Evolutionary conservation across 2,797 vertebrate species (phyloP), one percentile per base, ranked within the genome.

Genomic region (Poeciliopsis presidionis): DNA sequence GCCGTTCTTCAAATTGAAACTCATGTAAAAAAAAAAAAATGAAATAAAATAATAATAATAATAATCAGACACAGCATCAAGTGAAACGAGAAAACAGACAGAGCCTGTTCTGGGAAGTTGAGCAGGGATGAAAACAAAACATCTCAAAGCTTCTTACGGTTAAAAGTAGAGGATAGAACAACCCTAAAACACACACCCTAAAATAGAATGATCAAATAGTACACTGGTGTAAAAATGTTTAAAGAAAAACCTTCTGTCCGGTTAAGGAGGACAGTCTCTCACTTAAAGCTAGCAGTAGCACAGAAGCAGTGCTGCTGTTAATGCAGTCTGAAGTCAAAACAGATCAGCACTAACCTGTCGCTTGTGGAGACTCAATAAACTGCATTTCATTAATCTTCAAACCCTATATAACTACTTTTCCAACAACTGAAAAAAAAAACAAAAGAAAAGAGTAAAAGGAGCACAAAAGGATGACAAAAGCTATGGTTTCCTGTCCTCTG

Each of bases 401-500:
- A 36, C 14, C 59, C 61, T 39, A 22, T 39, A 65, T 51, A 51
- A 51, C 20, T 51, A 39, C 33, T 41, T 36, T 51, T 53, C 63
- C 59, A 28, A 20, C 14, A 14, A 71, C 70, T 55, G 20, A 43
- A 39, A 65, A n/a, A 12, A 30, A 45, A 45, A 45, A 43, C 30
- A 5, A 57, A 1, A 72, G 1, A 9, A 6, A 9, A 41, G 36
- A 0, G 30, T 49, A 33, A 47, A 46, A 61, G 2, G 69, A 55
- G 30, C 41, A 70, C 4, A 63, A 72, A 57, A 74, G 28, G 45
- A 0, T 7, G 63, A 81, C 55, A 55, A 72, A 71, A 39, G 45
- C 41, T 41, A 55, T 4, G 16, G 61, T 49, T 53, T 74, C 79
- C 46, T 39, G 76, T 84, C 36, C 77, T 86, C 82, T 76, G 85